Percentiles rank a stretch among this genome's conserved stretches.
phyloP scores from a whole-genome alignment of 2,888 invertebrate species.

The Spodoptera littoralis region DNA sequence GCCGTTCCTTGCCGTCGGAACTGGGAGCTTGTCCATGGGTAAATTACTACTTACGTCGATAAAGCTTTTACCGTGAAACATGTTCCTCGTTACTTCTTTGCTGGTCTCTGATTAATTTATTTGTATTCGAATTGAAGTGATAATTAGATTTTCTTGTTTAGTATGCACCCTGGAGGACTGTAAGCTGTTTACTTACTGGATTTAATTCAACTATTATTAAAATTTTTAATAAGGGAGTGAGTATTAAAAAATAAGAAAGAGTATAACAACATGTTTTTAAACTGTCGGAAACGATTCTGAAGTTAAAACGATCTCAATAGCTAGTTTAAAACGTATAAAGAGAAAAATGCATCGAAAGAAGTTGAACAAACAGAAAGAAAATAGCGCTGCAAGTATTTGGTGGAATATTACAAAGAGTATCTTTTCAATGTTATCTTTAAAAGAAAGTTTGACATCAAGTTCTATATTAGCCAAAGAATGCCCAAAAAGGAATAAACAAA shows the following conservation, averaged over 20 bases:
- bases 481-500: conserved; percentile 53
- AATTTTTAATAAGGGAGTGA: too few species aligned
- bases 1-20: conserved; percentile 72
- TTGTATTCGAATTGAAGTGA: conserved; percentile 11
- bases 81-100: conserved; percentile 30
- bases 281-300: too few species aligned
- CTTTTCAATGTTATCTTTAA: background rate
- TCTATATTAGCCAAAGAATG: conserved; percentile 35
- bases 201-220: too few species aligned
- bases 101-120: conserved; percentile 27
- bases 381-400: too few species aligned
- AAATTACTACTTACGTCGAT: conserved; percentile 68
- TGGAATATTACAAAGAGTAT: background rate
- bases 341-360: too few species aligned
- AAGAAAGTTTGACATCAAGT: background rate
- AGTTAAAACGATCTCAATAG: too few species aligned
- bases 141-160: conserved; percentile 27
- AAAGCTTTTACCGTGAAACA: conserved; percentile 50
- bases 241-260: too few species aligned
- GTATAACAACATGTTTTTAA: too few species aligned
- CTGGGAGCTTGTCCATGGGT: conserved; percentile 64
- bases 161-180: conserved; percentile 3
- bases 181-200: too few species aligned
- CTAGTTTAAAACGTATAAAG: too few species aligned
- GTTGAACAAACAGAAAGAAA: too few species aligned